These are phyloP conservation scores for Microctenopoma lineatum DNA, from an alignment of 2,797 vertebrate species.

Conservation along the genomic window DNA sequence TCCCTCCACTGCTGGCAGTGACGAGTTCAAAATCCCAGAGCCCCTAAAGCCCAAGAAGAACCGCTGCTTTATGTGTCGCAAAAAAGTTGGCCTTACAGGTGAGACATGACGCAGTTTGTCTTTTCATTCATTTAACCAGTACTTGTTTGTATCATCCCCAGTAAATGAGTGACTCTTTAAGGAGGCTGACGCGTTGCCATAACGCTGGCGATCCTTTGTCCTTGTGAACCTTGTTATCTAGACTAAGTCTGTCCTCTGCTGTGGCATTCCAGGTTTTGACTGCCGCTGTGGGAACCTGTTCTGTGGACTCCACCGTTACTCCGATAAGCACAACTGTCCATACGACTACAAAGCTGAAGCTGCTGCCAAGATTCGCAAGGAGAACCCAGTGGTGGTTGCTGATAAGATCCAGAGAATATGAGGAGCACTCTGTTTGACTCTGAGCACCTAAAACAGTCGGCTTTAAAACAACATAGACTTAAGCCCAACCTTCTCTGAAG, in stretches of 20 bases:
- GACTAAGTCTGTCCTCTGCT: not conserved
- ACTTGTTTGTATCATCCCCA: no score
- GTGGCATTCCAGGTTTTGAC: slow-evolving; percentile 83
- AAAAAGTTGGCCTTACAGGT: slow-evolving; percentile 92
- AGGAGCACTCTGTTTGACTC: slow-evolving; percentile 61
- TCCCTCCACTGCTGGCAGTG: slow-evolving; percentile 68
- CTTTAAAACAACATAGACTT: slow-evolving; percentile 57
- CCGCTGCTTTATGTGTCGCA: slow-evolving; percentile 90
- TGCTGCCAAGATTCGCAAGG: slow-evolving; percentile 90
- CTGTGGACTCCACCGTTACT: slow-evolving; percentile 91
- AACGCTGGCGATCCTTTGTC: not conserved
- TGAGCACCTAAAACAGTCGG: slow-evolving; percentile 45
- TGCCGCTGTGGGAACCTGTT: slow-evolving; percentile 92
- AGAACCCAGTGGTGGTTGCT: slow-evolving; percentile 89
- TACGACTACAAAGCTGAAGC: slow-evolving; percentile 92
- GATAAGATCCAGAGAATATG: slow-evolving; percentile 96
- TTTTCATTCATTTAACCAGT: no score
- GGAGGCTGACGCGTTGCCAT: not conserved
- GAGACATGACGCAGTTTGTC: slow-evolving; percentile 10
- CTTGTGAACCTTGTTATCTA: not conserved
- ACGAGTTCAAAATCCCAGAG: slow-evolving; percentile 75
- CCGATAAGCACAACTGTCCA: slow-evolving; percentile 90
- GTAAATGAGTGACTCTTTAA: not conserved
- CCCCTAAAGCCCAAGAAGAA: slow-evolving; percentile 86
- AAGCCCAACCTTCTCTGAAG: slow-evolving; percentile 66